Percentiles rank a stretch among this genome's conserved stretches.
Evolutionary conservation across 2,888 invertebrate species (phyloP).

Genomic region (Anagyrus pseudococci): DNA sequence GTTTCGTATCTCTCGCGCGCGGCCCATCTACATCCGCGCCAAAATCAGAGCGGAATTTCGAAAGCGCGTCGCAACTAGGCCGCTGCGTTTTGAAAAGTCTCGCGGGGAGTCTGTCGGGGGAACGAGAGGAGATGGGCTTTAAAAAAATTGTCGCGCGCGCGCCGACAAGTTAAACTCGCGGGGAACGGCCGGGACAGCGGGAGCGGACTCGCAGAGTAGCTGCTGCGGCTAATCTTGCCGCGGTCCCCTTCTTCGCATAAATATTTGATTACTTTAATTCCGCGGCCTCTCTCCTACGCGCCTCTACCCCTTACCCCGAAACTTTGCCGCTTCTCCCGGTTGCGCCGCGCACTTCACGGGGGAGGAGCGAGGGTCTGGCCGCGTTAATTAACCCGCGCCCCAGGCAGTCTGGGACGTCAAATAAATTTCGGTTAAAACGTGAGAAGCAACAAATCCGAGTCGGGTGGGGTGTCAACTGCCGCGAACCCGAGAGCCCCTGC

Average conservation of each 20-base stretch:
- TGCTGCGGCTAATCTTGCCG: background rate
- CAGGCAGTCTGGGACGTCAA: constrained; percentile 49
- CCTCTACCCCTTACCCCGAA: background rate
- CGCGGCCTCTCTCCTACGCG: constrained; percentile 36
- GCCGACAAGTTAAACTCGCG: background rate
- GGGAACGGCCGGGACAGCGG: background rate
- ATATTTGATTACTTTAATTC: constrained; percentile 46
- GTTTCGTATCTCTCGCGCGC: background rate
- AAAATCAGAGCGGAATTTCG: background rate
- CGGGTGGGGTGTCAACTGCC: constrained; percentile 59
- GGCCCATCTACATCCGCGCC: constrained; percentile 1
- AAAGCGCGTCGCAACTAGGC: background rate
- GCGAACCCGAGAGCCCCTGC: constrained; percentile 17
- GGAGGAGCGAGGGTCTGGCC: constrained; percentile 39
- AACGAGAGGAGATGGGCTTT: background rate
- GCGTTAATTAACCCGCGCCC: constrained; percentile 57
- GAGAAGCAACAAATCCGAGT: constrained; percentile 62
- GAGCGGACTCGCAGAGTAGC: background rate
- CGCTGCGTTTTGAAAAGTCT: background rate
- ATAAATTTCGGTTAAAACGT: constrained; percentile 62
- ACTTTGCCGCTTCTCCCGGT: background rate
- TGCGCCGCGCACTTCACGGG: background rate
- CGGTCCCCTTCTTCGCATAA: constrained; percentile 33
- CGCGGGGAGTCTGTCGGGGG: no score
- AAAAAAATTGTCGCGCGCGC: background rate